These are phyloP conservation scores for Trinorchestia longiramus DNA, from an alignment of 1,140 invertebrate genomes.

Conservation along the genomic window DNA sequence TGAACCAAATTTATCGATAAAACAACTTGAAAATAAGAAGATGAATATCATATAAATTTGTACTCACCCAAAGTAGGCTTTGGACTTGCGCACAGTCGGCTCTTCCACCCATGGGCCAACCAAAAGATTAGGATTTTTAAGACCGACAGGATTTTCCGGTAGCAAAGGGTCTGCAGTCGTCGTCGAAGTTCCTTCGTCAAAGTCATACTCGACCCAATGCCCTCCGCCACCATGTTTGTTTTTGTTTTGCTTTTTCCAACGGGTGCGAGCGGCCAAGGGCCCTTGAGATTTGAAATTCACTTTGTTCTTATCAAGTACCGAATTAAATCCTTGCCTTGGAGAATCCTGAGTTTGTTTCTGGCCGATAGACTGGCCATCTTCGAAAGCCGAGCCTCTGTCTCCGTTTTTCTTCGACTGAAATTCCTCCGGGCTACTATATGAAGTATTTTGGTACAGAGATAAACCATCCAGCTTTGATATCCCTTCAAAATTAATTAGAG, in stretches of 20 bases:
- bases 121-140: constrained; percentile 64
- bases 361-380: not conserved
- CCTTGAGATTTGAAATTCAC: not conserved
- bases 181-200: constrained; percentile 25
- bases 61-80: constrained; percentile 64
- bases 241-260: constrained; percentile 45
- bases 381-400: not conserved
- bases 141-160: constrained; percentile 65
- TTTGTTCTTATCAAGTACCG: not conserved
- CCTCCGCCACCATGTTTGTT: constrained; percentile 6
- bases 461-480: not conserved
- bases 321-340: not conserved
- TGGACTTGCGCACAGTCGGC: constrained; percentile 59
- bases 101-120: constrained; percentile 64
- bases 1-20: no score
- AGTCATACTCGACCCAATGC: constrained; percentile 48
- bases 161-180: constrained; percentile 64
- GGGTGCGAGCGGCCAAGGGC: not conserved
- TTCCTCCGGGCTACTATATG: not conserved
- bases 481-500: not conserved
- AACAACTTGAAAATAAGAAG: no score
- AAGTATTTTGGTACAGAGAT: not conserved
- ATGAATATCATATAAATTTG: not conserved
- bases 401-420: not conserved
- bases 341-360: not conserved